These are phyloP conservation scores for Brachyptera putata DNA, from an alignment of 2,888 invertebrate species.

Conservation along the genomic window DNA sequence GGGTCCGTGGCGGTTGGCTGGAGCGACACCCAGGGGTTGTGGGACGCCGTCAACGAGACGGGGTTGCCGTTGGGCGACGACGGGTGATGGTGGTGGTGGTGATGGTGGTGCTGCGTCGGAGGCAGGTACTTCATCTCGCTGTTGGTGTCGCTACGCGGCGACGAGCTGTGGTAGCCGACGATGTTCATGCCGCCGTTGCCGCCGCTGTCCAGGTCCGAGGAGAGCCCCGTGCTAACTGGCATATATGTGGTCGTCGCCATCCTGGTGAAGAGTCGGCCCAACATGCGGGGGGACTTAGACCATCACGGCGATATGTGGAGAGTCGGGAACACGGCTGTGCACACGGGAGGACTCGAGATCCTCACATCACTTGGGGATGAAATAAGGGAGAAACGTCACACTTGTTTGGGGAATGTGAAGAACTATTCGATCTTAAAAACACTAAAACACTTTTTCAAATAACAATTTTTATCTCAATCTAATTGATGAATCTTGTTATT, in stretches of 20 bases:
- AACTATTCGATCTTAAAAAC: no score
- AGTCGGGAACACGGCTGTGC: no score
- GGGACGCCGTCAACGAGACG: constrained; percentile 52
- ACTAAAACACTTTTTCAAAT: no score
- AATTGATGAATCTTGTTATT: no score
- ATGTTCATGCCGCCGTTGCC: constrained; percentile 43
- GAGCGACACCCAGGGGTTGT: constrained; percentile 80
- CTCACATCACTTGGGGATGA: no score
- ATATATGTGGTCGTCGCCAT: constrained; percentile 96
- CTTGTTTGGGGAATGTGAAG: no score
- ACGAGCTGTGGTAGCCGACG: constrained; percentile 78
- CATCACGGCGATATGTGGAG: no score
- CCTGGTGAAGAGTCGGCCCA: constrained; percentile 16
- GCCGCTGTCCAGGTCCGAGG: constrained; percentile 64
- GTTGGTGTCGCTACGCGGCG: constrained; percentile 83
- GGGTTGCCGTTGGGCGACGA: constrained; percentile 61
- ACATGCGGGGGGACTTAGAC: constrained; percentile 14
- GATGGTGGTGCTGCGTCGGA: constrained; percentile 74
- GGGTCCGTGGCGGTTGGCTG: constrained; percentile 65
- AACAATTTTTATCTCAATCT: no score
- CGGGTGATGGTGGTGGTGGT: constrained; percentile 65
- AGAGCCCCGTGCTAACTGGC: constrained; percentile 68
- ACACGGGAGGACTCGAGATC: no score
- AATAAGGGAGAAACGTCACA: no score
- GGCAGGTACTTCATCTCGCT: constrained; percentile 93